Base-by-base conservation (phyloP, 2,888 invertebrate genomes). In the Campaea margaritaria region DNA sequence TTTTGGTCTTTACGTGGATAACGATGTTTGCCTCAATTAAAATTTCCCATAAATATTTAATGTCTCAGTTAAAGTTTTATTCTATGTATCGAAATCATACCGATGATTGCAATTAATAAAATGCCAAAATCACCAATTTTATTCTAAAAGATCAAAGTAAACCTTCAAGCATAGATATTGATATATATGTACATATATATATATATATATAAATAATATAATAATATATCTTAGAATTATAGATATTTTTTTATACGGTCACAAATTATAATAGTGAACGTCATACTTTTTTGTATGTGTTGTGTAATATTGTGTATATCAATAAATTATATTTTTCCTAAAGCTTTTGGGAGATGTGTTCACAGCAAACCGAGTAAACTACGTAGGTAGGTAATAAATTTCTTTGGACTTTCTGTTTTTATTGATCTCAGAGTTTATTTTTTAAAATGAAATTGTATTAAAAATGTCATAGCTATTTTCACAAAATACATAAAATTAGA, bases 201-300 rank as follows among this genome's bases (percentile, higher is more conserved):
- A n/a, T n/a, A n/a, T n/a, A n/a, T n/a, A n/a, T n/a, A n/a, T n/a
- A n/a, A n/a, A n/a, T n/a, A n/a, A n/a, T n/a, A n/a, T n/a, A n/a
- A 15, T 49, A 60, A 55, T 55, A 51, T 64, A 39, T 56, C 49
- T 48, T 51, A 34, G 55, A 55, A 21, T 21, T 58, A 61, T 59
- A 61, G 34, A 54, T 59, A 69, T 69, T 68, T 68, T 71, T 69
- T 68, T 69, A 71, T 44, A 56, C 16, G 55, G 58, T 56, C 44
- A 60, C 56, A 66, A 62, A 52, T 38, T 45, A 46, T 11, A 9
- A 49, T 39, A 21, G 21, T 5, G 21, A n/a, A n/a, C 38, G 34
- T 14, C 12, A 28, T 48, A 42, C 21, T 15, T 36, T 15, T 51
- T 48, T 50, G 43, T 39, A 27, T 27, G n/a, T 34, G 21, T 21